A percentile compares a stretch with the other conserved stretches of the same genome.
Conservation (phyloP, 2,888 invertebrate species). For the Leptopterna dolabrata region DNA sequence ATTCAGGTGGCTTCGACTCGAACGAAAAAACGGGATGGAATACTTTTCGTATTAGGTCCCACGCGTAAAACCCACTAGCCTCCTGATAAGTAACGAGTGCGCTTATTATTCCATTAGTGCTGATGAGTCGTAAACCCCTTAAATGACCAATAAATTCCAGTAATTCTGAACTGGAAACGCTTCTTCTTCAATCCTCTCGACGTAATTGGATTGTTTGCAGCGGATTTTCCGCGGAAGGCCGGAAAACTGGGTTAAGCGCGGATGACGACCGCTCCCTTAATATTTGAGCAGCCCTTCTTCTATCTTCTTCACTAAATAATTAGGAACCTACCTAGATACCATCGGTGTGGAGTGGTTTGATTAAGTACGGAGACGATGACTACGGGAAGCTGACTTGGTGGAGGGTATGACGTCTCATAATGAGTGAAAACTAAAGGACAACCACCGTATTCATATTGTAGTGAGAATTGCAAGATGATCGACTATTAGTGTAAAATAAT, state of each 20-base stretch:
- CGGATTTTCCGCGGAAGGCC: background rate
- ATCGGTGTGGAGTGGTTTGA: no score
- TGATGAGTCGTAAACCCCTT: slow-evolving; percentile 10
- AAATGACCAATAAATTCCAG: slow-evolving; percentile 13
- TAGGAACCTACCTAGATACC: no score
- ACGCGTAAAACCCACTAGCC: background rate
- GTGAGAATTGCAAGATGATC: no score
- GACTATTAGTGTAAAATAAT: no score
- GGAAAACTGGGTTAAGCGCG: slow-evolving; percentile 23
- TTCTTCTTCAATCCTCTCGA: slow-evolving; percentile 2
- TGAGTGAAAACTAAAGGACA: no score
- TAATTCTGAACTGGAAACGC: background rate
- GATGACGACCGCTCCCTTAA: slow-evolving; percentile 13
- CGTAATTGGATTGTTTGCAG: slow-evolving; percentile 9
- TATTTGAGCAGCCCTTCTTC: background rate
- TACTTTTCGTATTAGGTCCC: background rate
- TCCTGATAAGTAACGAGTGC: slow-evolving; percentile 2
- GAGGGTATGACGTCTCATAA: no score
- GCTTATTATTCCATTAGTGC: slow-evolving; percentile 13
- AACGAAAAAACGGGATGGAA: background rate
- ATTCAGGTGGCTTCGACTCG: background rate
- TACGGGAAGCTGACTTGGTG: no score
- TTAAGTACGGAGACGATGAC: no score
- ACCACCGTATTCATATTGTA: no score
- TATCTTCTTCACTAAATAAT: no score